Evolutionary conservation across 2,797 vertebrate species (phyloP).

Genomic region (Chelonia mydas): DNA sequence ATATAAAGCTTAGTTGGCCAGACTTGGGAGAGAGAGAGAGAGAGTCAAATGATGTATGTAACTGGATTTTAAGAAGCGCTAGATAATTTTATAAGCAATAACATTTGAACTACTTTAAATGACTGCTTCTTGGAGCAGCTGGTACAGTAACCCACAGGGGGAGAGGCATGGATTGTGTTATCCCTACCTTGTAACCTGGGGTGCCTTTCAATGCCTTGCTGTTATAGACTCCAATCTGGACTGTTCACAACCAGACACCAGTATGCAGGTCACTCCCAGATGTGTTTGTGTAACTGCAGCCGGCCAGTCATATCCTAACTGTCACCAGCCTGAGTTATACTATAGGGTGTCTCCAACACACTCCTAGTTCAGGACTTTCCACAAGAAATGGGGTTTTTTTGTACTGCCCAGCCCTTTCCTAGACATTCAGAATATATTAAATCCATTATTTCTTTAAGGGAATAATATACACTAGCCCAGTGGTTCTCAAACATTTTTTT

Average conservation of each 20-base stretch:
- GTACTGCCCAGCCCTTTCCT: no score
- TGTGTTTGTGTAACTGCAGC: not conserved
- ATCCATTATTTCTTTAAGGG: not conserved
- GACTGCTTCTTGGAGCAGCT: no score
- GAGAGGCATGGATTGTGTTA: no score
- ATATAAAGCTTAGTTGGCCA: not conserved
- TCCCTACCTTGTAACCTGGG: no score
- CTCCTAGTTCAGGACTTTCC: not conserved
- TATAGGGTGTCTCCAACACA: not conserved
- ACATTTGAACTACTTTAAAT: no score
- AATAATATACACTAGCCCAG: not conserved
- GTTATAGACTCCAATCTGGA: not conserved
- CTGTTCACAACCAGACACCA: not conserved
- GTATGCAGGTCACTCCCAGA: not conserved
- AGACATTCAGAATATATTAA: not conserved
- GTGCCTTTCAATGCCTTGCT: no score
- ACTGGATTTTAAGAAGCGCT: not conserved
- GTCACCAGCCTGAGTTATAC: not conserved
- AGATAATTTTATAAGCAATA: not conserved
- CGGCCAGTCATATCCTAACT: not conserved
- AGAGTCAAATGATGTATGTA: not conserved
- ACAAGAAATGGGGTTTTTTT: no score
- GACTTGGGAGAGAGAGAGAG: not conserved
- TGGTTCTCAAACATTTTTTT: no score
- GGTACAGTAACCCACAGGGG: no score